Percentiles rank a stretch among this genome's conserved stretches.
These are phyloP conservation scores for Ptychodera flava DNA, from an alignment of 35 echinoderm and acorn worm species.

Conservation along the genomic window DNA sequence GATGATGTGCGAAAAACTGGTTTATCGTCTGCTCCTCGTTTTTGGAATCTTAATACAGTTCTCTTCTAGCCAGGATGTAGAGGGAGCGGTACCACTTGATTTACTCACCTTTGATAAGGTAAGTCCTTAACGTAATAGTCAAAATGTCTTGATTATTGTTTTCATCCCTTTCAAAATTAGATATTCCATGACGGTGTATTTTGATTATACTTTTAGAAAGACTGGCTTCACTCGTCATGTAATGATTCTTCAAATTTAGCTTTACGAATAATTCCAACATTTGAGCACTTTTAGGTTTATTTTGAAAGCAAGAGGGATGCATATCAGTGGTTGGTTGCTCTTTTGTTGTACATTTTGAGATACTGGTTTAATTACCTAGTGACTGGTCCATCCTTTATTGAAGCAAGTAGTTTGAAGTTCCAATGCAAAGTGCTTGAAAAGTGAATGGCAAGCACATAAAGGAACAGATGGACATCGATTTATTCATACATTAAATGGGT, in stretches of 20 bases:
- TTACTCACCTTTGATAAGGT: conserved; percentile 72
- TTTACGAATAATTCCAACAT: not conserved
- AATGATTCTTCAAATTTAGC: not conserved
- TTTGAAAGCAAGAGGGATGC: not conserved
- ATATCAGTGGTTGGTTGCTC: too few species aligned
- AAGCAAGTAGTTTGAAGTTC: not conserved
- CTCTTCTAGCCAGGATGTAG: not conserved
- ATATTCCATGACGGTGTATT: not conserved
- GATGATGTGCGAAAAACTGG: not conserved
- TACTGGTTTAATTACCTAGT: not conserved
- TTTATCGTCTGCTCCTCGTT: not conserved
- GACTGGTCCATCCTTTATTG: not conserved
- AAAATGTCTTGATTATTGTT: too few species aligned
- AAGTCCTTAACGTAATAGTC: too few species aligned
- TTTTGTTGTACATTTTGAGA: not conserved
- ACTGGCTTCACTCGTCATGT: not conserved
- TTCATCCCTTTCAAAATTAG: too few species aligned
- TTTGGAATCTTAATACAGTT: not conserved
- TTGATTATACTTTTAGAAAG: not conserved
- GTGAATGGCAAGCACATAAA: not conserved
- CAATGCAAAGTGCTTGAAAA: not conserved
- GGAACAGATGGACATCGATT: not conserved
- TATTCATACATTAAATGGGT: too few species aligned
- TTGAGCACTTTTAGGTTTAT: not conserved
- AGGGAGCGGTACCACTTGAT: conserved; percentile 49